These are phyloP conservation scores for Felis chaus DNA, from an alignment of 2,113 vertebrate genomes.

Conservation along the genomic window DNA sequence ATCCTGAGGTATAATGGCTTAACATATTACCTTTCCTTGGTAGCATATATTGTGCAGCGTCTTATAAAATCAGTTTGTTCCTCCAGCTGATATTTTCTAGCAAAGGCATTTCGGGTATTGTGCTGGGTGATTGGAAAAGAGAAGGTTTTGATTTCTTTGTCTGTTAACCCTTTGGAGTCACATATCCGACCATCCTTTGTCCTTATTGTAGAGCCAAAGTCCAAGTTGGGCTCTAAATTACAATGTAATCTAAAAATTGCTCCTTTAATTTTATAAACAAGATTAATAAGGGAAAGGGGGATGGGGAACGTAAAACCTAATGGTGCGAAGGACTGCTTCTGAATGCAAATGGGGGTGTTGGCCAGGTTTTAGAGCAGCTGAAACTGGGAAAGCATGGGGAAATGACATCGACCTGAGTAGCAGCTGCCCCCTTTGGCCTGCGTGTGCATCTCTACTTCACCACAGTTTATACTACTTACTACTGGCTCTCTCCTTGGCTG, in stretches of 20 bases:
- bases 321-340: background rate
- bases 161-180: background rate
- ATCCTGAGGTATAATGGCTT: background rate
- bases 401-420: background rate
- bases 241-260: background rate
- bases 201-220: background rate
- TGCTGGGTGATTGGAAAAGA: background rate
- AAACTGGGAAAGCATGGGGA: background rate
- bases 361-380: background rate
- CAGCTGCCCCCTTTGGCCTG: background rate
- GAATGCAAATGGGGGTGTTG: background rate
- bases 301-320: background rate
- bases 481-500: background rate
- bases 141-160: background rate
- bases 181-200: background rate
- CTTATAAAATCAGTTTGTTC: background rate
- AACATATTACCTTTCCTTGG: background rate
- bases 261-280: slow-evolving; percentile 6
- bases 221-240: background rate
- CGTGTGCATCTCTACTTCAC: background rate
- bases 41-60: background rate
- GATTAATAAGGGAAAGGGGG: background rate
- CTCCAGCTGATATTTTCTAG: background rate
- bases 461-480: background rate
- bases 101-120: background rate